These are phyloP conservation scores for Puffinus mauretanicus DNA, from an alignment of 2,113 vertebrate species.

Conservation along the genomic window DNA sequence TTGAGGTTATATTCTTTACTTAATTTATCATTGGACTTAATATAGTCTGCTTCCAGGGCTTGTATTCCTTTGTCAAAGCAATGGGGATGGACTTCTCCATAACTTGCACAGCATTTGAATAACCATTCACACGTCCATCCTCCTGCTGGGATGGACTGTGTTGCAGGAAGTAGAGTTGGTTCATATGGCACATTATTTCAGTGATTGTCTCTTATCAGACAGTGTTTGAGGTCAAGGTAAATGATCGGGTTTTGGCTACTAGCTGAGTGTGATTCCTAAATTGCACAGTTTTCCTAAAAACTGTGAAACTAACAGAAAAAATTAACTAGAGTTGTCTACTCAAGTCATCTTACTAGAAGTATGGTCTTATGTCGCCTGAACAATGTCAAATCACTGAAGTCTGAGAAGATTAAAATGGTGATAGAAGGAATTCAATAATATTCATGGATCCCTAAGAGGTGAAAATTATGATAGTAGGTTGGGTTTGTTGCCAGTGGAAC, in stretches of 20 bases:
- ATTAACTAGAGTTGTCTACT: background rate
- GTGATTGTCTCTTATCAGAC: background rate
- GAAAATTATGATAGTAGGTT: background rate
- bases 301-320: background rate
- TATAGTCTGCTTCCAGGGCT: background rate
- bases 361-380: background rate
- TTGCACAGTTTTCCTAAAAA: background rate
- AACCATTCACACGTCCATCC: background rate
- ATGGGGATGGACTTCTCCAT: background rate
- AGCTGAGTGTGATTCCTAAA: background rate
- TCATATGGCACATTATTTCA: background rate
- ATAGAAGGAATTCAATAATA: background rate
- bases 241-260: background rate
- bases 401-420: background rate
- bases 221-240: background rate
- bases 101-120: background rate
- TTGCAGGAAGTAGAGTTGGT: background rate
- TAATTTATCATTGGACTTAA: background rate
- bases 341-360: background rate
- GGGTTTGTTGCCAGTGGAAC: background rate
- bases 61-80: background rate
- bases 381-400: background rate
- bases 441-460: background rate
- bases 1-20: background rate
- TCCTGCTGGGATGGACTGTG: background rate